Base-by-base conservation (phyloP, 2,888 invertebrate genomes). In the Aspidapion aeneum region DNA sequence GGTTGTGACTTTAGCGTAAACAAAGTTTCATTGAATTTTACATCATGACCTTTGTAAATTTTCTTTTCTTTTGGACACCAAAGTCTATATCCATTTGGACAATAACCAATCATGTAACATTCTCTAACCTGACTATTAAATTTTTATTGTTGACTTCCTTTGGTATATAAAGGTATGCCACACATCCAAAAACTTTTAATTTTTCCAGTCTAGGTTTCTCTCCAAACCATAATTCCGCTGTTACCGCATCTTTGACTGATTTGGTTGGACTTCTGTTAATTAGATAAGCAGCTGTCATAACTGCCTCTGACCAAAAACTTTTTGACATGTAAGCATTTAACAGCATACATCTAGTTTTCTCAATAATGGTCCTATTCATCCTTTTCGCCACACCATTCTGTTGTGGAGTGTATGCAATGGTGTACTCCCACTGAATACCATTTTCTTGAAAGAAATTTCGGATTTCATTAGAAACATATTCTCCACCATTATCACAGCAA, bases 401-500 rank as follows among this genome's bases (percentile, higher is more conserved):
- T 57, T 61, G 49, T 20, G 61, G 61, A 21, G 35, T 61, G 51
- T 61, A 61, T 1, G 56, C 49, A 5, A 61, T 50, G 16, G 57
- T 21, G n/a, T 48, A 57, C 21, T 17, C 50, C 12, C 55, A 17
- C 18, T 19, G 20, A 19, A 61, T 62, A n/a, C 62, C 62, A 19
- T 49, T 58, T 21, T 20, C 19, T 18, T 22, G 17, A 52, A 56
- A 62, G 58, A 62, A 62, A 50, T 18, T 17, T n/a, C 17, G 12
- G 18, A 62, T 55, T 12, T 60, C 17, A 21, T 55, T 55, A 5
- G 55, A 60, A 19, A 21, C 20, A 22, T 57, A 61, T 18, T 61
- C 61, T 5, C 57, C 49, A 19, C 57, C 61, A 57, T 61, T 57
- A 57, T 61, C 61, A 57, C 61, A 61, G n/a, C 18, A 48, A 17